Evolutionary conservation across 2,888 invertebrate species (phyloP).

Genomic region (Cephus spinipes): DNA sequence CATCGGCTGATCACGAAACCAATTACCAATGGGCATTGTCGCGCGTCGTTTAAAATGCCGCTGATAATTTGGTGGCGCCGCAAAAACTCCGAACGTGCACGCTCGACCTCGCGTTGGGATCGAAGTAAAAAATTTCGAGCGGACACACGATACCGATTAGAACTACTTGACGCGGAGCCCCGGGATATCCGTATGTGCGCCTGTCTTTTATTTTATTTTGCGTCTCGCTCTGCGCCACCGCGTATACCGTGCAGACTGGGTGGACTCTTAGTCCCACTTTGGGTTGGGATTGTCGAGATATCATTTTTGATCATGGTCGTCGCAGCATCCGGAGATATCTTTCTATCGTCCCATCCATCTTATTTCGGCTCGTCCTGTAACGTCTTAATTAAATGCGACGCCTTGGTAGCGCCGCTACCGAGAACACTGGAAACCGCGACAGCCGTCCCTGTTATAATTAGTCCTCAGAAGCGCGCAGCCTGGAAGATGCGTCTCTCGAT

Average conservation of each 20-base stretch:
- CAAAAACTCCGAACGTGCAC: constrained; percentile 2
- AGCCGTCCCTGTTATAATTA: constrained; percentile 5
- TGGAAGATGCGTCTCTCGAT: no score
- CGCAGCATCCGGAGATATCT: not conserved
- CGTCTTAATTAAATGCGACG: constrained; percentile 1
- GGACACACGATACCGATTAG: not conserved
- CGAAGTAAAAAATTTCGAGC: not conserved
- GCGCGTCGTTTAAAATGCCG: constrained; percentile 3
- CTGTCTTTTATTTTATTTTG: not conserved
- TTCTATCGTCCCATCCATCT: not conserved
- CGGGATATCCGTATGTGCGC: not conserved
- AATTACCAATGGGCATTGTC: constrained; percentile 7
- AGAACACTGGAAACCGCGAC: not conserved
- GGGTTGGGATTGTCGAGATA: not conserved
- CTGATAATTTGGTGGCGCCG: constrained; percentile 8
- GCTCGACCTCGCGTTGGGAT: not conserved
- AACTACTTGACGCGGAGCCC: not conserved
- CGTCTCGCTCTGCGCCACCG: no score
- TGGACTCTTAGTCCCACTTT: not conserved
- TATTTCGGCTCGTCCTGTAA: not conserved
- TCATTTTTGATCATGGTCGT: not conserved
- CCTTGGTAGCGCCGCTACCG: not conserved
- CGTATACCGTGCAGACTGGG: no score
- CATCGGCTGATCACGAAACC: constrained; percentile 2
- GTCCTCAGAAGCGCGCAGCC: not conserved